Base-by-base conservation (phyloP, 2,113 vertebrate species). In the Ceuthmochares aereus region DNA sequence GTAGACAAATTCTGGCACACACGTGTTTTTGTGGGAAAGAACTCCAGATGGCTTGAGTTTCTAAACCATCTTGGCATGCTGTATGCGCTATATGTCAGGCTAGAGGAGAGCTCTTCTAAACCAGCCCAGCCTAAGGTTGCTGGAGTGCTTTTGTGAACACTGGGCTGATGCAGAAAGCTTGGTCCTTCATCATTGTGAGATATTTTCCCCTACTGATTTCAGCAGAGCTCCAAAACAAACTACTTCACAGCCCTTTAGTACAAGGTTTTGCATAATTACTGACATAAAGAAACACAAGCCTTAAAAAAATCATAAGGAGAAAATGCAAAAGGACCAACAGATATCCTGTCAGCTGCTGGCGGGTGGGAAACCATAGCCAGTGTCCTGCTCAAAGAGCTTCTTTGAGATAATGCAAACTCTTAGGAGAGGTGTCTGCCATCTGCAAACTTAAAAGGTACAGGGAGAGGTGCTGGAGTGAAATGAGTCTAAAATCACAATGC, bases 21-120 rank as follows among this genome's bases (percentile, higher is more conserved):
- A 77, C 40, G 76, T 67, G 75, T 68, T 72, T 79, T 67, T 88
- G 84, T 6, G 63, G 67, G 47, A 45, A 80, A 85, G 85, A 85
- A 43, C 63, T 96, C 82, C 95, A 95, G 90, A 94, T 86, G 95
- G 90, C 83, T 93, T 77, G 59, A 88, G 90, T 92, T 93, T 90
- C 82, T 90, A 80, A 95, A 78, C 52, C 51, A 43, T 21, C 34
- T 63, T 83, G 55, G 51, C 37, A 58, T 6, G 9, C 14, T 51
- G 10, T 26, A 29, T 51, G 25, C n/a, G 62, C 47, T 91, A 1
- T 14, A 47, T 30, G 59, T 75, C 72, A 36, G 67, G 59, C 52
- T 60, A 34, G 42, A 45, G 69, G 45, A 26, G 42, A 77, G 63
- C 19, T 79, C 42, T 87, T 34, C 27, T 76, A 54, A 63, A 78